Percentiles rank a stretch among this genome's conserved stretches.
phyloP scores from a whole-genome alignment of 1,140 invertebrate genomes.

The Drosophila triauraria region DNA sequence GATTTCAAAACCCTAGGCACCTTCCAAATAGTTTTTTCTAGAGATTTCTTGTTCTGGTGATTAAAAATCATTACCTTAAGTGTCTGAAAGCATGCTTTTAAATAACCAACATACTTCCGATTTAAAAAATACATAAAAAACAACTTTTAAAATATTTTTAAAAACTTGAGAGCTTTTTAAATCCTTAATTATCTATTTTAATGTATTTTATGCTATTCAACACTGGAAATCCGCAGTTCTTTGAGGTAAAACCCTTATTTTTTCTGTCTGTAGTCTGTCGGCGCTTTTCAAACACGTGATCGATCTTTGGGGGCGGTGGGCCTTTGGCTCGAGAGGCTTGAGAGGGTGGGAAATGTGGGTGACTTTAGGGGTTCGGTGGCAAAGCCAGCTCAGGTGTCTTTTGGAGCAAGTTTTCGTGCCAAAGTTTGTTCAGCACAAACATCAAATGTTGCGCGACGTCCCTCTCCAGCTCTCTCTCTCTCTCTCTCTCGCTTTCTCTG shows the following conservation, averaged over 20 bases:
- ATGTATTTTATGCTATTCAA: background rate
- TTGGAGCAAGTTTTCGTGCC: slow-evolving; percentile 75
- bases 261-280: slow-evolving; percentile 41
- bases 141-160: background rate
- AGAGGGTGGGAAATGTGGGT: background rate
- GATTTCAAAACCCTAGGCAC: no score
- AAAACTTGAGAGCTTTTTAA: background rate
- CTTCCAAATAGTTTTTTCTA: no score
- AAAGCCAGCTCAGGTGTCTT: slow-evolving; percentile 73
- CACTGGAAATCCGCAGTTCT: background rate
- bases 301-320: slow-evolving; percentile 59
- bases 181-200: no score
- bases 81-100: background rate
- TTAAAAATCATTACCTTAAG: background rate
- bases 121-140: no score
- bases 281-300: slow-evolving; percentile 69
- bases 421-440: slow-evolving; percentile 79
- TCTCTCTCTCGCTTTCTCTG: background rate
- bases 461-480: background rate
- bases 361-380: slow-evolving; percentile 28
- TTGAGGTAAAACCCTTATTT: background rate
- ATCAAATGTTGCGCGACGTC: slow-evolving; percentile 69
- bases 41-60: no score
- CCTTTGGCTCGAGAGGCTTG: slow-evolving; percentile 1
- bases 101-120: no score